phyloP scores from a whole-genome alignment of 1,140 invertebrate species.

The Babylonia areolata region DNA sequence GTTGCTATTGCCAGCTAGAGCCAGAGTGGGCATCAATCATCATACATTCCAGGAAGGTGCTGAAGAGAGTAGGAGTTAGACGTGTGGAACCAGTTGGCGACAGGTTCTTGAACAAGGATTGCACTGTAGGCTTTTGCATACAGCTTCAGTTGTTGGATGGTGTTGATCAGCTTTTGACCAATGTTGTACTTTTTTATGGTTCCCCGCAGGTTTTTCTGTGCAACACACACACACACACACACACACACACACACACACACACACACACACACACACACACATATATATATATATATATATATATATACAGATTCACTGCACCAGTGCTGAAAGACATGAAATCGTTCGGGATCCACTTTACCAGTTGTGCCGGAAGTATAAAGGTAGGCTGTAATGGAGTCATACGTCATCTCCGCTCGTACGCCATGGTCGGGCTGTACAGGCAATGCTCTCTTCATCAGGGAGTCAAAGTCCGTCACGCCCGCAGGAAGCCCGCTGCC shows the following conservation, averaged over 20 bases:
- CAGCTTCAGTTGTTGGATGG: background rate
- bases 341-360: background rate
- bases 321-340: background rate
- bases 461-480: constrained; percentile 32
- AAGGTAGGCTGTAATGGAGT: too few relatives aligned
- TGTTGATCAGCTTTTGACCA: background rate
- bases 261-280: background rate
- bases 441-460: background rate
- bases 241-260: background rate
- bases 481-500: constrained; percentile 24
- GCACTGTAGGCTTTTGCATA: too few relatives aligned
- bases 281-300: background rate
- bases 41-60: too few relatives aligned
- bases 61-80: background rate
- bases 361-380: too few relatives aligned
- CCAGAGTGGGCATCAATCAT: too few relatives aligned
- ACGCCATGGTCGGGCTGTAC: background rate
- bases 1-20: too few relatives aligned
- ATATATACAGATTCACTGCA: background rate
- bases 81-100: too few relatives aligned
- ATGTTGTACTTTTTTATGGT: background rate
- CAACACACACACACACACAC: background rate
- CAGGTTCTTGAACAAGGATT: too few relatives aligned
- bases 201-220: background rate
- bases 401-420: background rate